A percentile compares a stretch with the other conserved stretches of the same genome.
phyloP scores from a whole-genome alignment of 2,888 invertebrate genomes.

The Dioctria rufipes region DNA sequence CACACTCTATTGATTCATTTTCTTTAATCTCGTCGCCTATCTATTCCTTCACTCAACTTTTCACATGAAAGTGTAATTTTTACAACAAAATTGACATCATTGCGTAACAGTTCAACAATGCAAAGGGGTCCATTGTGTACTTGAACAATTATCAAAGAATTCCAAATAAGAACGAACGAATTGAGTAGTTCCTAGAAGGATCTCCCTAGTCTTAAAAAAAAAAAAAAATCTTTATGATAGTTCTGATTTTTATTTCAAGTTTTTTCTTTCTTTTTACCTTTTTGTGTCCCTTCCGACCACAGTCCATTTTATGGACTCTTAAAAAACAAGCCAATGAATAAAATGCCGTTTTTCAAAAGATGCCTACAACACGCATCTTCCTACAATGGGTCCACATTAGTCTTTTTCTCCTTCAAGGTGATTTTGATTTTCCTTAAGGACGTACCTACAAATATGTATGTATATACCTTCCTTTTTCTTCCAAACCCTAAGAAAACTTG shows the following conservation, averaged over 20 bases:
- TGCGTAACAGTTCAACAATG: conserved; percentile 21
- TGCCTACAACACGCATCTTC: conserved; percentile 11
- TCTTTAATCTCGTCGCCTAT: neutral
- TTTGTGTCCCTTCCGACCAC: conserved; percentile 44
- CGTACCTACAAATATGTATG: too few species aligned
- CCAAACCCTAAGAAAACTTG: conserved; percentile 9
- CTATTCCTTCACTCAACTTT: neutral
- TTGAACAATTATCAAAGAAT: conserved; percentile 34
- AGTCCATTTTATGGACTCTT: conserved; percentile 32
- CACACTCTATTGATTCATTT: conserved; percentile 7
- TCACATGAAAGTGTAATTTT: too few species aligned
- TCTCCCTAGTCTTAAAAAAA: conserved; percentile 25
- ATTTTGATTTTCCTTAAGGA: conserved; percentile 9
- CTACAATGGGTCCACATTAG: conserved; percentile 29
- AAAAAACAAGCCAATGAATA: conserved; percentile 11
- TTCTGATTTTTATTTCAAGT: too few species aligned
- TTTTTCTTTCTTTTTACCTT: too few species aligned
- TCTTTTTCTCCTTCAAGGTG: conserved; percentile 3
- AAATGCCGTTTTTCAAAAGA: conserved; percentile 30
- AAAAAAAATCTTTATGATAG: neutral
- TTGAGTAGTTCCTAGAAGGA: conserved; percentile 33
- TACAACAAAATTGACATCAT: neutral
- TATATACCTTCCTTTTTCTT: neutral
- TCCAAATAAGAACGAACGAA: conserved; percentile 5
- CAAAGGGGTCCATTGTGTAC: conserved; percentile 10